Evolutionary conservation across 2,113 vertebrate genomes (phyloP).

Genomic region (Echinops telfairi): DNA sequence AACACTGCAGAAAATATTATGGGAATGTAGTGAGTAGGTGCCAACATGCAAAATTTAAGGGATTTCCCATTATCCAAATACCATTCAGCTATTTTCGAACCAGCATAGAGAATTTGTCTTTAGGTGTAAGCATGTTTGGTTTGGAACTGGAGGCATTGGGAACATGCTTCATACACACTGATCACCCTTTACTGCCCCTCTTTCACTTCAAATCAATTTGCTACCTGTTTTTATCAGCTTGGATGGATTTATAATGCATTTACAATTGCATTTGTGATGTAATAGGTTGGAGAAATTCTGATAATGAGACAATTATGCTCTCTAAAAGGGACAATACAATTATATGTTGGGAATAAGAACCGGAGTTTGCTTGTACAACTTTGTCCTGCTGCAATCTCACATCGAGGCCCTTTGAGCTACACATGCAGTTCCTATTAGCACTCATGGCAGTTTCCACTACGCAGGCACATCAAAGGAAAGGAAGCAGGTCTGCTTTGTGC

Average conservation of each 20-base stretch:
- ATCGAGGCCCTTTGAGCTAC: slow-evolving; percentile 54
- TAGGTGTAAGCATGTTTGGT: not conserved
- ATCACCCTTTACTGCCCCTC: slow-evolving; percentile 12
- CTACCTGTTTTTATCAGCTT: slow-evolving; percentile 64
- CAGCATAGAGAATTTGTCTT: not conserved
- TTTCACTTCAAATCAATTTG: slow-evolving; percentile 66
- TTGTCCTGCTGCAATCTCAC: slow-evolving; percentile 19
- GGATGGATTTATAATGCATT: slow-evolving; percentile 61
- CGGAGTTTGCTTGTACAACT: slow-evolving; percentile 52
- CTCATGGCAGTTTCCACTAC: slow-evolving; percentile 55
- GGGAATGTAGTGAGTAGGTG: not conserved
- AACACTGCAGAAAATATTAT: not conserved
- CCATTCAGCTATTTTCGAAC: not conserved
- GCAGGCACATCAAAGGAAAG: slow-evolving; percentile 54
- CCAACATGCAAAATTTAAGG: slow-evolving; percentile 14
- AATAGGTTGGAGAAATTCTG: slow-evolving; percentile 59
- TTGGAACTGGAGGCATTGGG: not conserved
- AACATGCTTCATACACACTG: slow-evolving; percentile 29
- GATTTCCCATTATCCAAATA: not conserved
- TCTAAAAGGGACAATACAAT: slow-evolving; percentile 70
- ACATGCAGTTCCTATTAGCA: slow-evolving; percentile 25
- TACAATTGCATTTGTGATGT: slow-evolving; percentile 68
- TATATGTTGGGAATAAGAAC: slow-evolving; percentile 58
- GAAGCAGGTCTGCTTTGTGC: slow-evolving; percentile 50
- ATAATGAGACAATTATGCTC: slow-evolving; percentile 65